A percentile compares a stretch with the other conserved stretches of the same genome.
Conservation (phyloP, 1,140 invertebrate species). For the Danaus plexippus region DNA sequence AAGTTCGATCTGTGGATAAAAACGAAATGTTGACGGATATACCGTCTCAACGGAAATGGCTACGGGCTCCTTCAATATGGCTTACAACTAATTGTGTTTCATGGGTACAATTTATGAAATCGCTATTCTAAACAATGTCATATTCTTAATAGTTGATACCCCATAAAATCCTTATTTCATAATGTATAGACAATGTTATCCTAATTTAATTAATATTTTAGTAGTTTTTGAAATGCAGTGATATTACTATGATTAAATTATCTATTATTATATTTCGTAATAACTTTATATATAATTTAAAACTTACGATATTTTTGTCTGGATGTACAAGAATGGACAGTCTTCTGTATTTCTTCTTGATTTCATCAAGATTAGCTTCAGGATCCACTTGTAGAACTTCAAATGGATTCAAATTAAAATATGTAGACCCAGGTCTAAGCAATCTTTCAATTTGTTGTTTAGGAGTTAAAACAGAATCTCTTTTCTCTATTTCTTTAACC, state of each 20-base stretch:
- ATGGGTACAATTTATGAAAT: not conserved
- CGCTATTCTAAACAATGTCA: too few relatives aligned
- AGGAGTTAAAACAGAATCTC: slow-evolving; percentile 91
- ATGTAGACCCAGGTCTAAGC: slow-evolving; percentile 93
- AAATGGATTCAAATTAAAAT: slow-evolving; percentile 97
- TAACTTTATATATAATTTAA: too few relatives aligned
- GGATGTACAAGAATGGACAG: slow-evolving; percentile 99
- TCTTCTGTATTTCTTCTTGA: slow-evolving; percentile 97
- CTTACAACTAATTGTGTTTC: not conserved
- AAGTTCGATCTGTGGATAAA: slow-evolving; percentile 65
- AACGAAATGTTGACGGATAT: slow-evolving; percentile 66
- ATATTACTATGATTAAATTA: too few relatives aligned
- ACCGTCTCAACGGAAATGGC: slow-evolving; percentile 51
- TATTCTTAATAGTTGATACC: too few relatives aligned
- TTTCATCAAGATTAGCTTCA: slow-evolving; percentile 88
- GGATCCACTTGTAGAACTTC: slow-evolving; percentile 97
- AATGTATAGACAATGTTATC: too few relatives aligned
- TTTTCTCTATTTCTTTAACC: slow-evolving; percentile 96
- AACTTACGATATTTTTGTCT: slow-evolving; percentile 87
- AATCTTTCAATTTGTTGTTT: slow-evolving; percentile 96
- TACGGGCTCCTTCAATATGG: slow-evolving; percentile 14
- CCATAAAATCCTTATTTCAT: too few relatives aligned
- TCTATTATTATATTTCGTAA: too few relatives aligned
- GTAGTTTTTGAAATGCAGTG: too few relatives aligned
- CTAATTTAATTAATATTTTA: too few relatives aligned